These are phyloP conservation scores for Thelaira solivaga DNA, from an alignment of 2,888 invertebrate species.

Conservation along the genomic window DNA sequence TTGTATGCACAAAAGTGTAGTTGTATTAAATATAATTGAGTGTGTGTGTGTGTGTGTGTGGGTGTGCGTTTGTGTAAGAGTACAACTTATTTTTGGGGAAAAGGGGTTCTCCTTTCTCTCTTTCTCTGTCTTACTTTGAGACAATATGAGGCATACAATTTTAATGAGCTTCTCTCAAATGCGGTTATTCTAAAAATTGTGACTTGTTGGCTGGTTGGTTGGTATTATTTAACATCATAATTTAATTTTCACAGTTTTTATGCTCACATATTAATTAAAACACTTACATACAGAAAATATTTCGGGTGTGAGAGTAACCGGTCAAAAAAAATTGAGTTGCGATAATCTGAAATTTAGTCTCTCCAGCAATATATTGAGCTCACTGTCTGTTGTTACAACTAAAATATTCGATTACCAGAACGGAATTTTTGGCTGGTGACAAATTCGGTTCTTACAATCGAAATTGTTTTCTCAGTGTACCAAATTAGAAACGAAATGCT, in stretches of 20 bases:
- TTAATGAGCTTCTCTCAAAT: conserved; percentile 40
- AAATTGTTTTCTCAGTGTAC: no score
- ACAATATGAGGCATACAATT: conserved; percentile 36
- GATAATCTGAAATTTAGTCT: no score
- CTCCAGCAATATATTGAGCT: no score
- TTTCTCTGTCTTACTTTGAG: no score
- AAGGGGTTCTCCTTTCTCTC: no score
- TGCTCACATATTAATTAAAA: not conserved
- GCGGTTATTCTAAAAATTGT: conserved; percentile 17
- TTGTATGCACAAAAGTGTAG: not conserved
- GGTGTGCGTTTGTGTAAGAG: conserved; percentile 7
- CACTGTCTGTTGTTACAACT: no score
- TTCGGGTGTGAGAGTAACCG: no score
- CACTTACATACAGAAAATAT: not conserved
- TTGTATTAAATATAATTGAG: conserved; percentile 1
- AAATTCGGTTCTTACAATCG: no score
- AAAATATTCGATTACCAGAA: no score
- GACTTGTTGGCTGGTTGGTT: not conserved
- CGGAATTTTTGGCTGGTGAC: no score
- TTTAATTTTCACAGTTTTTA: not conserved
- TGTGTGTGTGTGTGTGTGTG: not conserved
- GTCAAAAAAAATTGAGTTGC: no score
- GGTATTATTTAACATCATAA: not conserved
- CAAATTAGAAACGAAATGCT: no score
- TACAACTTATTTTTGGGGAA: not conserved